Conservation (phyloP, 2,797 vertebrate genomes). For the Heliangelus exortis region DNA sequence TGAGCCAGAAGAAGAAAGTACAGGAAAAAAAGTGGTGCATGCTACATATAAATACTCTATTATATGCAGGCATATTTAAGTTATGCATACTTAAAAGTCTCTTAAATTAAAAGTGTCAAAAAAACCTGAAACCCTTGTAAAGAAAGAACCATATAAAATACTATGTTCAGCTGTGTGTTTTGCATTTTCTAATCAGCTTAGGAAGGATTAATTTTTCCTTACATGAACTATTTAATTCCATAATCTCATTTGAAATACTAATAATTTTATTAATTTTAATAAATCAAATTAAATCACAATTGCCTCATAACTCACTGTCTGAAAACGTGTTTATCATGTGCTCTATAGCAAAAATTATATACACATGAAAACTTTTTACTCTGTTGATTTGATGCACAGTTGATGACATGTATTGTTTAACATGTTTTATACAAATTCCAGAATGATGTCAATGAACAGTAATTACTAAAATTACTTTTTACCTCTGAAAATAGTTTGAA, state of each 20-base stretch:
- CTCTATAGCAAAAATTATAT: background rate
- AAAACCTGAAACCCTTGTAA: fast-evolving
- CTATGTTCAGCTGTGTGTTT: background rate
- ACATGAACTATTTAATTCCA: background rate
- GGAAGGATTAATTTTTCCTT: background rate
- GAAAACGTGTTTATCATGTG: background rate
- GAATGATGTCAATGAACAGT: background rate
- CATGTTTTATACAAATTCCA: background rate
- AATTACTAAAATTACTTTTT: background rate
- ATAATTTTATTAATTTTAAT: background rate
- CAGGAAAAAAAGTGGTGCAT: background rate
- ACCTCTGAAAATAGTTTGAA: background rate
- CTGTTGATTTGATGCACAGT: background rate
- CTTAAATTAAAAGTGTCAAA: background rate
- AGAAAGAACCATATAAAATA: background rate
- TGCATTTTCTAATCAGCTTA: background rate
- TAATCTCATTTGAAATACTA: background rate
- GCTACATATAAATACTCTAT: background rate
- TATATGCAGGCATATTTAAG: background rate
- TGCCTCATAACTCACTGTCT: background rate
- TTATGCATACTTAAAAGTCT: background rate
- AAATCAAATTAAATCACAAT: background rate
- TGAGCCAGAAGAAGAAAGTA: background rate
- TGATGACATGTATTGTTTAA: background rate
- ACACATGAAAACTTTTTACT: background rate